Evolutionary conservation across 2,113 vertebrate genomes (phyloP).

Genomic region (Nothoprocta pentlandii): DNA sequence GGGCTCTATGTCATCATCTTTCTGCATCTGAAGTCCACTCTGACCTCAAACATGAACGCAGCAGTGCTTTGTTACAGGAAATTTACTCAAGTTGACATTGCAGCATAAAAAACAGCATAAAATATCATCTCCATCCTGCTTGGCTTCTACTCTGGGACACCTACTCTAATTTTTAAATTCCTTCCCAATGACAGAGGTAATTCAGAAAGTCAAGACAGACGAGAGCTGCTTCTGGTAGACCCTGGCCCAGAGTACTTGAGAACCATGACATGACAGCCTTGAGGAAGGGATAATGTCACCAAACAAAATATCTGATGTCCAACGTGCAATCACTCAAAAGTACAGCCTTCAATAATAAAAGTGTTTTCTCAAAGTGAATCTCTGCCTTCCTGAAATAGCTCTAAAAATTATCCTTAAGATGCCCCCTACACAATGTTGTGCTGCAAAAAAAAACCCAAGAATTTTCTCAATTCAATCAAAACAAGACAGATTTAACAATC

Average conservation of each 20-base stretch:
- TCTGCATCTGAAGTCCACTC: neutral
- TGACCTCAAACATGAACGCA: neutral
- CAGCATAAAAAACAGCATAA: neutral
- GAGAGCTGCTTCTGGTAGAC: neutral
- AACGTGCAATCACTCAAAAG: neutral
- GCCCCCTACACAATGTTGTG: neutral
- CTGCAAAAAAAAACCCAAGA: neutral
- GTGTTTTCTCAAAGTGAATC: neutral
- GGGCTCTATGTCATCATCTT: neutral
- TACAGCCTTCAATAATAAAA: conserved; percentile 4
- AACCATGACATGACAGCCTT: neutral
- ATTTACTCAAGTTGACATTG: neutral
- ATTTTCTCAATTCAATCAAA: neutral
- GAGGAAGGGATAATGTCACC: neutral
- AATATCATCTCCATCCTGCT: neutral
- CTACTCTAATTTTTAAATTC: neutral
- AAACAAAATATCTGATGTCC: neutral
- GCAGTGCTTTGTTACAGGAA: neutral
- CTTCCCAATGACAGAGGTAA: neutral
- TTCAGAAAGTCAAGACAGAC: neutral
- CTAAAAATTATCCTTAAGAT: neutral
- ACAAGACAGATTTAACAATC: neutral
- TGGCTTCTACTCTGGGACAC: neutral
- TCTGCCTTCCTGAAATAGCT: neutral
- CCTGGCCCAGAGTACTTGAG: neutral